Percentiles rank a stretch among this genome's conserved stretches.
Conservation (phyloP, 2,113 vertebrate genomes). For the Sprattus sprattus region DNA sequence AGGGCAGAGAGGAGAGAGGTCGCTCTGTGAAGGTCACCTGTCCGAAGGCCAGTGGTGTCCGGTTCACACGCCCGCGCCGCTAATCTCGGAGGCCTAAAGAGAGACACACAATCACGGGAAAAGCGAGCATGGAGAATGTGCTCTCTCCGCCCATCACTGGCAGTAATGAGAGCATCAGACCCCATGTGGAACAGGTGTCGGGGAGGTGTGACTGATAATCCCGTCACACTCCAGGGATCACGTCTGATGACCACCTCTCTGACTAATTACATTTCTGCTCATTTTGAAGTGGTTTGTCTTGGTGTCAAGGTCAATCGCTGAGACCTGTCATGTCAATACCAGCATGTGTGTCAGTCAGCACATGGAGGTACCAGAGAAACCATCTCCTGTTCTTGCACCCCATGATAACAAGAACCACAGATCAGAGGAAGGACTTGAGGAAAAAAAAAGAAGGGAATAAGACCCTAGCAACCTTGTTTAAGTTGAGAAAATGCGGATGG, state of each 20-base stretch:
- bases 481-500: not conserved
- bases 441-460: not conserved
- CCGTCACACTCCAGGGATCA: not conserved
- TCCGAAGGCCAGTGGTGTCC: not conserved
- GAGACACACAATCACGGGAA: not conserved
- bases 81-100: not conserved
- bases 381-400: not conserved
- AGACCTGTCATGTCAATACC: not conserved
- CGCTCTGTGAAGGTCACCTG: not conserved
- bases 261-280: not conserved
- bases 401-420: not conserved
- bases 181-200: conserved; percentile 1
- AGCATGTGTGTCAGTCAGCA: not conserved
- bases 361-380: not conserved
- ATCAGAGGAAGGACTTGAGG: not conserved
- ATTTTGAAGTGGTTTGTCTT: conserved; percentile 11
- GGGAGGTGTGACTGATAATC: not conserved
- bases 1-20: not conserved
- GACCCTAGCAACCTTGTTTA: not conserved
- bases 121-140: not conserved
- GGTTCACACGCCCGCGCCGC: not conserved
- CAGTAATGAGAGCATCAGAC: not conserved
- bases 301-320: conserved; percentile 13
- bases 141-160: not conserved
- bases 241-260: not conserved